Evolutionary conservation across 2,113 vertebrate species (phyloP).

Genomic region (Apistogramma diplotaenia): DNA sequence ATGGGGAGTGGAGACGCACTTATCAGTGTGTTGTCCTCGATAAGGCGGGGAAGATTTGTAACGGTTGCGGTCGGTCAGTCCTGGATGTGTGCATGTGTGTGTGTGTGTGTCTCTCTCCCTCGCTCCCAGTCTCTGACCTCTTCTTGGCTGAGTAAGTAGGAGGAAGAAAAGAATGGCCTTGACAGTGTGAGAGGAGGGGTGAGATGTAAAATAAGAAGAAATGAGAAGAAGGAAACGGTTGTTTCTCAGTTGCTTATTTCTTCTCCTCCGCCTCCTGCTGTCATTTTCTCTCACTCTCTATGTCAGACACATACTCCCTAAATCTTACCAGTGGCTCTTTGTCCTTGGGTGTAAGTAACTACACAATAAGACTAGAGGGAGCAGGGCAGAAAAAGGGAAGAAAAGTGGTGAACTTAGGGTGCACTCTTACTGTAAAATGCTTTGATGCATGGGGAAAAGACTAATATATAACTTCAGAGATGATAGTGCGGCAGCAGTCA

Average conservation of each 20-base stretch:
- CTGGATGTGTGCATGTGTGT: slow-evolving; percentile 24
- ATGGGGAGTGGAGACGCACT: slow-evolving; percentile 74
- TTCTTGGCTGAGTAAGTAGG: slow-evolving; percentile 54
- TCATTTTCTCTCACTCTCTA: slow-evolving; percentile 55
- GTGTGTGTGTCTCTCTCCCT: slow-evolving; percentile 22
- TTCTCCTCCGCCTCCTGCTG: slow-evolving; percentile 39
- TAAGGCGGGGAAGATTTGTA: slow-evolving; percentile 75
- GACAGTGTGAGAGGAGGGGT: slow-evolving; percentile 65
- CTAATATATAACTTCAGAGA: not conserved
- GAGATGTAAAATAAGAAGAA: slow-evolving; percentile 49
- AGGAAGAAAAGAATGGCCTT: slow-evolving; percentile 77
- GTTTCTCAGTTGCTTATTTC: slow-evolving; percentile 48
- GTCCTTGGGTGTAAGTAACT: slow-evolving; percentile 49
- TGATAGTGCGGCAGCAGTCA: not conserved
- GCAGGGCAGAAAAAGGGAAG: not conserved
- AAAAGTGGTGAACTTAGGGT: not conserved
- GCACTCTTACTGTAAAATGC: not conserved
- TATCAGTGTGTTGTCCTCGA: slow-evolving; percentile 75
- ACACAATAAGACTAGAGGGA: not conserved
- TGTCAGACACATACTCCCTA: slow-evolving; percentile 67
- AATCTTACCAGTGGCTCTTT: slow-evolving; percentile 36
- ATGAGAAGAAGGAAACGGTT: slow-evolving; percentile 54
- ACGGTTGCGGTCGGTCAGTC: slow-evolving; percentile 47
- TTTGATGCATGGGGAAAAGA: not conserved
- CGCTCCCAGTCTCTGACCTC: slow-evolving; percentile 59